Percentiles rank a stretch among this genome's conserved stretches.
Evolutionary conservation across 1,140 invertebrate species (phyloP).

Genomic region (Pseudomyrmex pallidus): DNA sequence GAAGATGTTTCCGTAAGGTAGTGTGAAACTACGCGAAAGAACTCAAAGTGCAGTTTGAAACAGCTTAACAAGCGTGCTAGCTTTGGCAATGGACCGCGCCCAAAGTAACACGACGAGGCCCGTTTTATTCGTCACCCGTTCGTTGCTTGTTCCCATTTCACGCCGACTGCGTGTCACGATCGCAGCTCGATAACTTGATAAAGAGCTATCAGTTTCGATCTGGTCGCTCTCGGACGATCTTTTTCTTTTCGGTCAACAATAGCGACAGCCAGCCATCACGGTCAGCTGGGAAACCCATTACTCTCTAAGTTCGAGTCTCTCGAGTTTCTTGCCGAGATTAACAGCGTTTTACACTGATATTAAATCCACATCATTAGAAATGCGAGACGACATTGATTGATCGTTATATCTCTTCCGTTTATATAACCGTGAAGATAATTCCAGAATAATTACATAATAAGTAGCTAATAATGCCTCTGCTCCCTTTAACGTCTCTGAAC

Average conservation of each 20-base stretch:
- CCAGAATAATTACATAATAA: constrained; percentile 13
- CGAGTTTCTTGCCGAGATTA: constrained; percentile 18
- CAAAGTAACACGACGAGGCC: constrained; percentile 11
- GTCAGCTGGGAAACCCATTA: constrained; percentile 15
- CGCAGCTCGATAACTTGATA: constrained; percentile 5
- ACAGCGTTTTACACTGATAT: constrained; percentile 19
- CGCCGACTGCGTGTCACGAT: constrained; percentile 42
- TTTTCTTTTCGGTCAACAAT: constrained; percentile 49
- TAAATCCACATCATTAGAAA: constrained; percentile 17
- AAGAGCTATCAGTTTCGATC: constrained; percentile 26
- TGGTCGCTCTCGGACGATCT: not conserved
- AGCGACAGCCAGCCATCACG: constrained; percentile 14
- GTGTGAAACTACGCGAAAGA: constrained; percentile 60
- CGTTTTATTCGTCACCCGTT: constrained; percentile 51
- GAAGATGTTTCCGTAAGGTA: constrained; percentile 30
- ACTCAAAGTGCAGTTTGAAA: constrained; percentile 52
- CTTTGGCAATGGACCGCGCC: constrained; percentile 46
- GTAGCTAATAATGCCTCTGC: not conserved
- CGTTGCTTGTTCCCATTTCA: constrained; percentile 37
- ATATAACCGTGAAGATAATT: not conserved
- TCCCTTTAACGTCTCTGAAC: too few relatives aligned
- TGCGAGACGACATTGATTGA: constrained; percentile 6
- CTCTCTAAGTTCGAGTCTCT: constrained; percentile 21
- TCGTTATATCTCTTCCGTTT: not conserved
- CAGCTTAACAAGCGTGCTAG: constrained; percentile 52